Conservation (phyloP, 2,888 invertebrate species). For the Psylliodes chrysocephalus region DNA sequence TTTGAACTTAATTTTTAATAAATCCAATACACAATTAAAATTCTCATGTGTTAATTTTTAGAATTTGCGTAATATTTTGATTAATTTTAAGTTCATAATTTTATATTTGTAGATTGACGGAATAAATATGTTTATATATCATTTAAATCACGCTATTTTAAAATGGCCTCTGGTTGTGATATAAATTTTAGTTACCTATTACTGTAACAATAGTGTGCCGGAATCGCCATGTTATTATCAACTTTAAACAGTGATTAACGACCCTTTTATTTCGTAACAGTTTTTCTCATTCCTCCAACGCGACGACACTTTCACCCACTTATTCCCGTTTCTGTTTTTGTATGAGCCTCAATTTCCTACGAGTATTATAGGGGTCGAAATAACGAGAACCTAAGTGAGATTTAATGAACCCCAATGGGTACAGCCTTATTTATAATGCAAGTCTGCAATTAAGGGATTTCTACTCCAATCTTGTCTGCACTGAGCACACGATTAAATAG, state of each 20-base stretch:
- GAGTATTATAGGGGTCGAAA: conserved; percentile 1
- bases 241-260: not conserved
- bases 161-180: no score
- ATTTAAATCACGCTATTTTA: no score
- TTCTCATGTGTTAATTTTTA: no score
- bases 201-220: no score
- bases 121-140: no score
- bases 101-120: no score
- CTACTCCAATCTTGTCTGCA: not conserved
- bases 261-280: not conserved
- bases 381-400: conserved; percentile 2
- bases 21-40: no score
- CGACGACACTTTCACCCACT: not conserved
- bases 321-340: not conserved
- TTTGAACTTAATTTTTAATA: no score
- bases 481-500: not conserved
- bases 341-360: not conserved
- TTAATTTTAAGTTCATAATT: no score
- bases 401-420: conserved; percentile 13
- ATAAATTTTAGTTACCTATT: no score
- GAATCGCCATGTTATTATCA: no score
- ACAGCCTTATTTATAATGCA: conserved; percentile 6
- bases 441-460: conserved; percentile 10
- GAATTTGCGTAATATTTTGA: no score
- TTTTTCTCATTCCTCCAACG: not conserved